Percentiles rank a stretch among this genome's conserved stretches.
These are phyloP conservation scores for Centrocercus urophasianus DNA, from an alignment of 2,113 vertebrate species.

Conservation along the genomic window DNA sequence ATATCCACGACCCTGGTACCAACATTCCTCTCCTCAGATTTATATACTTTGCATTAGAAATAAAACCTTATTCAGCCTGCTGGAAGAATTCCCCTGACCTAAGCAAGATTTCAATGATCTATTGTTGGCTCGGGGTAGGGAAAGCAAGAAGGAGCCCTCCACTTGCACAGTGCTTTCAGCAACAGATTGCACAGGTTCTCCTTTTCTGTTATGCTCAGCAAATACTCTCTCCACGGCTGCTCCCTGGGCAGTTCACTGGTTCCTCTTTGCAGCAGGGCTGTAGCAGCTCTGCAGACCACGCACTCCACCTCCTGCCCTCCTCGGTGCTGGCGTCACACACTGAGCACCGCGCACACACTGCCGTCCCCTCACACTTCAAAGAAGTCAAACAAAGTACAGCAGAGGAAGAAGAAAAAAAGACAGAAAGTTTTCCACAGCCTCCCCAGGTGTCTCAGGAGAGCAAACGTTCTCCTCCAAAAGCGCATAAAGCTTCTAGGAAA, in stretches of 20 bases:
- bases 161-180: neutral
- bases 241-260: neutral
- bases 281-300: neutral
- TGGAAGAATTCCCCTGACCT: neutral
- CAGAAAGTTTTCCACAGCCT: neutral
- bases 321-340: neutral
- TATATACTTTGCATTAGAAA: neutral
- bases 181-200: neutral
- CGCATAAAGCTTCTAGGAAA: neutral
- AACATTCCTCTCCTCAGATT: neutral
- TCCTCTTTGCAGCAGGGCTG: constrained; percentile 5
- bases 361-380: neutral
- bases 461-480: neutral
- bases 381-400: neutral
- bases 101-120: neutral
- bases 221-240: neutral
- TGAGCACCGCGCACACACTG: neutral
- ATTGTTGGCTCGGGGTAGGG: neutral
- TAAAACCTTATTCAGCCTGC: neutral
- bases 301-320: neutral
- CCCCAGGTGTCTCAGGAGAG: neutral
- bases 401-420: neutral
- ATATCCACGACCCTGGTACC: fast-evolving
- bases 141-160: neutral
- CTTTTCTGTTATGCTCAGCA: constrained; percentile 11